Evolutionary conservation across 2,888 invertebrate species (phyloP).

Genomic region (Eudemis profundana): DNA sequence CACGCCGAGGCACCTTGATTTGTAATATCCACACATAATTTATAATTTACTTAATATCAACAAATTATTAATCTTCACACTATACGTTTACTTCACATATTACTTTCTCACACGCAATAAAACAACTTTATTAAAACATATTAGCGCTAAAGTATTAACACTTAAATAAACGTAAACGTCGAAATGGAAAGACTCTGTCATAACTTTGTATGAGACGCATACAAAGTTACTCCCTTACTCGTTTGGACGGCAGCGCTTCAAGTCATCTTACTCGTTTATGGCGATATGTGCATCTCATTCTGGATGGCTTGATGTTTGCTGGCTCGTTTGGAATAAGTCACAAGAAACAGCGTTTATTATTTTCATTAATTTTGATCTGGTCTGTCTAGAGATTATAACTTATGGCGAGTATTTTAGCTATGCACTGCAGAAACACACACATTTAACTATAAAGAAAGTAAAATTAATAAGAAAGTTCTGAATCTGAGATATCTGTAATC

Average conservation of each 20-base stretch:
- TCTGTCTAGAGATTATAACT: no score
- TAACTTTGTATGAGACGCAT: neutral
- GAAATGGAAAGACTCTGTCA: constrained; percentile 10
- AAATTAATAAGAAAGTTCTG: no score
- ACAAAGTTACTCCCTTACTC: neutral
- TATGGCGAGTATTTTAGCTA: no score
- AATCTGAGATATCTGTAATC: no score
- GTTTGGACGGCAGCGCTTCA: neutral
- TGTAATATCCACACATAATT: no score
- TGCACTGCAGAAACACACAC: no score
- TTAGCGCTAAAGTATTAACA: constrained; percentile 7
- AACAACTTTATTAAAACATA: constrained; percentile 12
- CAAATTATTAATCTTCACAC: constrained; percentile 8
- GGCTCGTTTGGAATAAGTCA: neutral
- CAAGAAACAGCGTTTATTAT: neutral
- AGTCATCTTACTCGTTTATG: constrained; percentile 23
- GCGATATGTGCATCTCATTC: constrained; percentile 42
- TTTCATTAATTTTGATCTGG: neutral
- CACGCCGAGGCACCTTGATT: no score
- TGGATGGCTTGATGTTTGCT: constrained; percentile 27
- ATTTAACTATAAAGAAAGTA: no score
- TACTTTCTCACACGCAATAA: constrained; percentile 5
- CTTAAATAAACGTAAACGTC: constrained; percentile 20
- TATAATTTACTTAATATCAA: neutral
- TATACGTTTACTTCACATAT: neutral